Conservation (phyloP, 2,888 invertebrate species). For the Synergus umbraculus region DNA sequence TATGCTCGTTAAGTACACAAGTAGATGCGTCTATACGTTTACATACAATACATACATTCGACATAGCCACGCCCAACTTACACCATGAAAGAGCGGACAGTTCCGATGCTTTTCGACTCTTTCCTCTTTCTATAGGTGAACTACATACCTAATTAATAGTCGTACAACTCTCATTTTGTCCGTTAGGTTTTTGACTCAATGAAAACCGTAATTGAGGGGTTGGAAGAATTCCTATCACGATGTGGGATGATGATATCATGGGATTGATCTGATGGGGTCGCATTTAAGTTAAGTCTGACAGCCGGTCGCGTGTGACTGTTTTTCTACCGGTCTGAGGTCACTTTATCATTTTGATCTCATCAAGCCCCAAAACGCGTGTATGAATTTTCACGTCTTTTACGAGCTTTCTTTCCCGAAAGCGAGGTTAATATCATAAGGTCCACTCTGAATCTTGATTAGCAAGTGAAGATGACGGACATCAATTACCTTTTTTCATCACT, state of each 20-base stretch:
- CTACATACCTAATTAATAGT: conserved; percentile 67
- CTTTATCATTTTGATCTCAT: conserved; percentile 2
- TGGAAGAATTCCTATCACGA: background rate
- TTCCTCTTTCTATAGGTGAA: conserved; percentile 63
- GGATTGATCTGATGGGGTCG: conserved; percentile 16
- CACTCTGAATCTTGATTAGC: background rate
- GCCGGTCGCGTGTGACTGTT: conserved; percentile 24
- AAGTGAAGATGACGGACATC: too few species aligned
- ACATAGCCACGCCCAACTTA: conserved; percentile 68
- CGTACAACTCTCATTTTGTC: conserved; percentile 24
- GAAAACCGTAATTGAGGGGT: background rate
- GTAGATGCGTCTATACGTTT: background rate
- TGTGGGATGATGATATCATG: background rate
- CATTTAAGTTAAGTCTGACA: background rate
- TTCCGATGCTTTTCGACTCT: conserved; percentile 64
- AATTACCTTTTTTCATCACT: too few species aligned
- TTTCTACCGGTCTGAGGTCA: conserved; percentile 3
- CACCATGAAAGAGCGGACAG: conserved; percentile 53
- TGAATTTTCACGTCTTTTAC: background rate
- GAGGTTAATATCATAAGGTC: background rate
- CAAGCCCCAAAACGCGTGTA: background rate
- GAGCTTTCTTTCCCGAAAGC: background rate
- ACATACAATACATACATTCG: conserved; percentile 46
- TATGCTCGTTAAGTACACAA: background rate
- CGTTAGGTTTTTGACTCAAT: conserved; percentile 15